Percentiles rank a stretch among this genome's conserved stretches.
phyloP scores from a whole-genome alignment of 2,888 invertebrate genomes.

The Scotopteryx bipunctaria region DNA sequence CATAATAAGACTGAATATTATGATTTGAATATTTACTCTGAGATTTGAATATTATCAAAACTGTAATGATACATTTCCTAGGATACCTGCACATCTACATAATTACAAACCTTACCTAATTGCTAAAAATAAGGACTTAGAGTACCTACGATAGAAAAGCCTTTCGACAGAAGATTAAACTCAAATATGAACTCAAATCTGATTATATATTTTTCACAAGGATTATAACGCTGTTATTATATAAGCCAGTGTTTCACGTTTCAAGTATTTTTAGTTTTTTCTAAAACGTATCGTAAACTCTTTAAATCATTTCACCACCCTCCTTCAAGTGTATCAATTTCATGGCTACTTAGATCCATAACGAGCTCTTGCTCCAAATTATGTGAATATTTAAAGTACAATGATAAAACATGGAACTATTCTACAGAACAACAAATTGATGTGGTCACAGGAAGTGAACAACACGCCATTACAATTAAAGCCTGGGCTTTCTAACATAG shows the following conservation, averaged over 20 bases:
- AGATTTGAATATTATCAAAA: too few species aligned
- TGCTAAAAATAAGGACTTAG: too few species aligned
- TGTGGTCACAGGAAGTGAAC: constrained; percentile 27
- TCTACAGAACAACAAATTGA: constrained; percentile 25
- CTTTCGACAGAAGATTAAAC: too few species aligned
- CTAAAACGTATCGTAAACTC: background rate
- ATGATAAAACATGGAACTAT: constrained; percentile 21
- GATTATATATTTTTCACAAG: too few species aligned
- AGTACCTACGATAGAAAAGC: too few species aligned
- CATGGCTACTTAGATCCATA: constrained; percentile 22
- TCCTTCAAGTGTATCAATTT: constrained; percentile 19
- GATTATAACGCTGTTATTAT: background rate
- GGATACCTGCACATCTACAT: too few species aligned
- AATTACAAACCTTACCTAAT: too few species aligned
- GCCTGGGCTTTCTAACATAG: background rate
- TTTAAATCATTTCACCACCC: background rate
- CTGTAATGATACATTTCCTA: too few species aligned
- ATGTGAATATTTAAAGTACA: constrained; percentile 19
- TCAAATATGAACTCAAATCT: too few species aligned
- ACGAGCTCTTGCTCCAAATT: constrained; percentile 18
- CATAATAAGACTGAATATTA: too few species aligned
- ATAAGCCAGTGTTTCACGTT: background rate
- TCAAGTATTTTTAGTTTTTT: background rate
- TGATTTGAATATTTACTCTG: too few species aligned
- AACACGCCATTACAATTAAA: constrained; percentile 29